phyloP scores from a whole-genome alignment of 2,888 invertebrate genomes.

The Galeruca laticollis region DNA sequence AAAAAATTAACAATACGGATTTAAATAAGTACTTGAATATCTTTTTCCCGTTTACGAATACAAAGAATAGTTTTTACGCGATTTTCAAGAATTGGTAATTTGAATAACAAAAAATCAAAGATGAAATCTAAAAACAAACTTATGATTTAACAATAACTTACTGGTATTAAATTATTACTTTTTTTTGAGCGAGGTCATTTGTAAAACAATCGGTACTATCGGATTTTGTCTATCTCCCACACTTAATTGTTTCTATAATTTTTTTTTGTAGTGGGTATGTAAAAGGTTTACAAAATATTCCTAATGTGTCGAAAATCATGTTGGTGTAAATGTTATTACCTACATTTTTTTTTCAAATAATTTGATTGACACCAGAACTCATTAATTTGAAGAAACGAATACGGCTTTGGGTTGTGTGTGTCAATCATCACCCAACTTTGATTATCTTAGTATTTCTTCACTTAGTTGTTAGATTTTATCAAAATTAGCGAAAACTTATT shows the following conservation, averaged over 20 bases:
- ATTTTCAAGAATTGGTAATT: not conserved
- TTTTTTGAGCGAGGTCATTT: conserved; percentile 28
- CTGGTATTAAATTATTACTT: conserved; percentile 22
- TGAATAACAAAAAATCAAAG: conserved; percentile 7
- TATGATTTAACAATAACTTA: conserved; percentile 17
- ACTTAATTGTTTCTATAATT: conserved; percentile 29
- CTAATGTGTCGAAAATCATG: conserved; percentile 23
- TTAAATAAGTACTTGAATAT: too few relatives aligned
- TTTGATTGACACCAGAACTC: too few relatives aligned
- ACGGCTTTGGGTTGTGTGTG: too few relatives aligned
- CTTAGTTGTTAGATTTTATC: too few relatives aligned
- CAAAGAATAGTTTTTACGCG: not conserved
- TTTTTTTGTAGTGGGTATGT: conserved; percentile 30
- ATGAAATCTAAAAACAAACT: not conserved
- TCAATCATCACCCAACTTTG: too few relatives aligned
- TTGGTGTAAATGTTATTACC: conserved; percentile 15
- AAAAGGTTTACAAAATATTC: conserved; percentile 19
- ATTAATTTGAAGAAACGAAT: too few relatives aligned
- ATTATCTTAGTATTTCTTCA: too few relatives aligned
- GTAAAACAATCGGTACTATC: conserved; percentile 20
- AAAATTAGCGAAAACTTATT: too few relatives aligned
- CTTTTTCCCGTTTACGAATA: too few relatives aligned
- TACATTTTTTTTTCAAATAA: not conserved
- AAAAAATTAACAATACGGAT: too few relatives aligned
- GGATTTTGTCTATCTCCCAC: conserved; percentile 30